Evolutionary conservation across 2,888 invertebrate species (phyloP), one percentile per base, ranked within the genome.

Genomic region (Eurytoma californica): DNA sequence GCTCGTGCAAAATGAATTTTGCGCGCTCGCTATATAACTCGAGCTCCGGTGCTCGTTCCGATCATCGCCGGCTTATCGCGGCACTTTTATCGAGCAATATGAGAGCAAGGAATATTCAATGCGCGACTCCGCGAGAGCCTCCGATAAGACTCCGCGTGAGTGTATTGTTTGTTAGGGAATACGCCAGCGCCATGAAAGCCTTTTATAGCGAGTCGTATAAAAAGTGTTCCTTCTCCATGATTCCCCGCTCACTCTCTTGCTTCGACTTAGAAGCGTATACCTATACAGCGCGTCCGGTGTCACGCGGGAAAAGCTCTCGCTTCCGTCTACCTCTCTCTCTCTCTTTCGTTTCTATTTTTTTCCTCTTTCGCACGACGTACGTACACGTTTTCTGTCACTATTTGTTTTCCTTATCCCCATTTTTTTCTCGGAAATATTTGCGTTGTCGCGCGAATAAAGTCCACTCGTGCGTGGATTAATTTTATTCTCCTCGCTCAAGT

Each of bases 1-100:
- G 39, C 39, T 53, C 18, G 55, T 28, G 67, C 14, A 30, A 61
- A 69, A 58, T 70, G 58, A 51, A 72, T 61, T 72, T 49, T n/a
- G 5, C 47, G 9, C n/a, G 24, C 13, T 24, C 14, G 20, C 5
- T 47, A 30, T 60, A 60, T 51, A 58, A 51, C 13, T 49, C 2
- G n/a, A 30, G 24, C 39, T 20, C 3, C 69, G 53, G 47, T 39
- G 49, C 28, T 49, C 57, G 58, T 69, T 68, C 28, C 57, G 72
- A 72, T 78, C 79, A 79, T 68, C 66, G 28, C 47, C 68, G 67
- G 53, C 61, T 81, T 76, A 81, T 79, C 79, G 67, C 63, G 58
- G 66, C 69, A 73, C 72, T 79, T 81, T 76, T 65, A 72, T 81
- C 75, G 81, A 47, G 57, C 63, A 72, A 67, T 72, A 61, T 53